Conservation (phyloP, 2,797 vertebrate species). For the Pteronotus mesoamericanus region DNA sequence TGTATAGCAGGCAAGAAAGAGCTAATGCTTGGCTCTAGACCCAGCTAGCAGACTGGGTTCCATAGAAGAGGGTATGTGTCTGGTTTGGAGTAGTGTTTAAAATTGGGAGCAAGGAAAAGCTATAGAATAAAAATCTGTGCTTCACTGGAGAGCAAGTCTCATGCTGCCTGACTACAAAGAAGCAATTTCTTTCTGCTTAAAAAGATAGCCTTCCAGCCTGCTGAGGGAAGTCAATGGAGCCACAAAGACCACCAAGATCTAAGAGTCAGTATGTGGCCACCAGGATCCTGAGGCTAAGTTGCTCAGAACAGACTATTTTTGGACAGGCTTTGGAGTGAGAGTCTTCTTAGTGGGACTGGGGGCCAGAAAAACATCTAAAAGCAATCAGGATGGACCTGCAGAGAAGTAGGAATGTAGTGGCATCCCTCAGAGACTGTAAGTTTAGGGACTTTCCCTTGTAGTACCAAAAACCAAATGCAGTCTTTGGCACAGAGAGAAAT, state of each 20-base stretch:
- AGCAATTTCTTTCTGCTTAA: neutral
- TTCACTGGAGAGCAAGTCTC: neutral
- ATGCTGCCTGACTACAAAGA: neutral
- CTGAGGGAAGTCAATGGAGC: neutral
- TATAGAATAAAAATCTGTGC: neutral
- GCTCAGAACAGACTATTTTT: neutral
- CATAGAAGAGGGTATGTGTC: neutral
- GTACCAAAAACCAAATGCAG: neutral
- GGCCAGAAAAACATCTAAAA: neutral
- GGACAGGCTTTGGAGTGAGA: neutral
- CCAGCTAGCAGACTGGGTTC: neutral
- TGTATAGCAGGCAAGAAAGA: neutral
- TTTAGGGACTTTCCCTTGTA: neutral
- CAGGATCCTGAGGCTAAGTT: neutral
- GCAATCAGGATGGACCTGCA: neutral
- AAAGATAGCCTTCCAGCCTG: neutral
- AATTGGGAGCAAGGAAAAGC: neutral
- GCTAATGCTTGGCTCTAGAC: neutral
- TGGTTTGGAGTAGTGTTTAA: neutral
- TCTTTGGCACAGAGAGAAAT: neutral
- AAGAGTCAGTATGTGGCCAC: neutral
- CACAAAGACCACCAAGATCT: neutral
- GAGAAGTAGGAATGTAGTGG: neutral
- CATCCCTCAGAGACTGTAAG: neutral
- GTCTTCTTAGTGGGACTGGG: neutral